Conservation (phyloP, 2,888 invertebrate species). For the Salpingus planirostris region DNA sequence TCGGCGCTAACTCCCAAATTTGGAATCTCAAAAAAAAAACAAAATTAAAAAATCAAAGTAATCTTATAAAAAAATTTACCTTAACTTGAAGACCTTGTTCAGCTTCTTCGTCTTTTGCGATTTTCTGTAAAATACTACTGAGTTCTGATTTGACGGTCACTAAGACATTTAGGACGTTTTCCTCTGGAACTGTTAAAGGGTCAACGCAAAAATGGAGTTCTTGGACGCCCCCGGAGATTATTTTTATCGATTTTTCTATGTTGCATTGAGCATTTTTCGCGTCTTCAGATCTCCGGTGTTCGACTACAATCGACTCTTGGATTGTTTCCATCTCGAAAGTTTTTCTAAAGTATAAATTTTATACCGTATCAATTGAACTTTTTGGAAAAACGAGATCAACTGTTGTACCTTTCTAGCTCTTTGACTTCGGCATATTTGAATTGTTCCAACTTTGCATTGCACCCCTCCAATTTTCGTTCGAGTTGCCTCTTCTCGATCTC, state of each 20-base stretch:
- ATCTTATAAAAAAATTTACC: no score
- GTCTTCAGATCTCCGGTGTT: conserved; percentile 39
- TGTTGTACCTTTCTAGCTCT: conserved; percentile 74
- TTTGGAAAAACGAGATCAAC: no score
- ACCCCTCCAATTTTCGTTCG: conserved; percentile 56
- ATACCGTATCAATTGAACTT: no score
- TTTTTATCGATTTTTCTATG: conserved; percentile 19
- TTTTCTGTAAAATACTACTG: conserved; percentile 6
- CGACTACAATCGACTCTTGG: conserved; percentile 50
- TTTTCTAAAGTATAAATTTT: conserved; percentile 46
- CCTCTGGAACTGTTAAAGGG: conserved; percentile 21
- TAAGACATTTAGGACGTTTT: conserved; percentile 12
- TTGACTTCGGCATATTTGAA: conserved; percentile 73
- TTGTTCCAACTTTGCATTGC: conserved; percentile 61
- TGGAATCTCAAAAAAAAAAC: conserved; percentile 11
- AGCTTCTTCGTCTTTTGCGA: conserved; percentile 3
- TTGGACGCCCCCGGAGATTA: conserved; percentile 20
- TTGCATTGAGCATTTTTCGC: conserved; percentile 22
- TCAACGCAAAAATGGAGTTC: conserved; percentile 25
- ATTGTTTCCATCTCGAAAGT: conserved; percentile 60
- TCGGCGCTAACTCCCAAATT: conserved; percentile 22
- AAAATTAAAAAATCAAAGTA: conserved; percentile 1
- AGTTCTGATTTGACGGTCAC: conserved; percentile 9
- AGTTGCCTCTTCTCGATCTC: conserved; percentile 65
- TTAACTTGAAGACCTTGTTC: no score